Base-by-base conservation (phyloP, 2,888 invertebrate genomes). In the Tryphoninae sp. region DNA sequence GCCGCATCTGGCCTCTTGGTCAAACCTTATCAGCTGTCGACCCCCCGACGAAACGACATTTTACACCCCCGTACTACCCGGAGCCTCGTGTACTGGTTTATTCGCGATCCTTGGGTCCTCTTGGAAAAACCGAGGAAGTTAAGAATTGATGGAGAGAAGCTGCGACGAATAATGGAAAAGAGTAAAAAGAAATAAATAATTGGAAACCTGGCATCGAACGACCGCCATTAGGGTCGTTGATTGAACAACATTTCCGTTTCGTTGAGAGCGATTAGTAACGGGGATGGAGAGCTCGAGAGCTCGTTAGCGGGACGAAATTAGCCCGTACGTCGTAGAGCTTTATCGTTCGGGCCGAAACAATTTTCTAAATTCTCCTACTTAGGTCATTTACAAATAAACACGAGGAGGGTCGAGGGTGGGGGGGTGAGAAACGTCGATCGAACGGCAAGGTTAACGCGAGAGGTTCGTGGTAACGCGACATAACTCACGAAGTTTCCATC, bases 11-110 rank as follows among this genome's bases (percentile, higher is more conserved):
- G 59, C 65, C 61, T 71, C 64, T 76, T 45, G 33, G 45, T 82
- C 79, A 72, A 82, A 78, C 62, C 77, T 82, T 82, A 82, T 82
- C 82, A 80, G 69, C 80, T 68, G 76, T 80, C 82, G 77, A 71
- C 73, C 80, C 62, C 80, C 73, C 73, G 68, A 64, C 59, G 73
- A 77, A 49, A 59, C 49, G 19, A 68, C 67, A 61, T 53, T 72
- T 72, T 58, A 64, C 13, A 71, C 45, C 42, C 59, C 19, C 55
- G 9, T 9, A 2, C 16, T 9, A 45, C 42, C 51, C 19, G 16
- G 4, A 19, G 22, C 2, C 22, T 55, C 6, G 51, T 16, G 4
- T 55, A 55, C 55, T 55, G 19, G 2, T 9, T 22, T 33, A 33
- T 7, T 7, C 33, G 33, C 7, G 33, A 33, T 33, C 33, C 33